phyloP scores from a whole-genome alignment of 2,797 vertebrate species.

The Iguana delicatissima region DNA sequence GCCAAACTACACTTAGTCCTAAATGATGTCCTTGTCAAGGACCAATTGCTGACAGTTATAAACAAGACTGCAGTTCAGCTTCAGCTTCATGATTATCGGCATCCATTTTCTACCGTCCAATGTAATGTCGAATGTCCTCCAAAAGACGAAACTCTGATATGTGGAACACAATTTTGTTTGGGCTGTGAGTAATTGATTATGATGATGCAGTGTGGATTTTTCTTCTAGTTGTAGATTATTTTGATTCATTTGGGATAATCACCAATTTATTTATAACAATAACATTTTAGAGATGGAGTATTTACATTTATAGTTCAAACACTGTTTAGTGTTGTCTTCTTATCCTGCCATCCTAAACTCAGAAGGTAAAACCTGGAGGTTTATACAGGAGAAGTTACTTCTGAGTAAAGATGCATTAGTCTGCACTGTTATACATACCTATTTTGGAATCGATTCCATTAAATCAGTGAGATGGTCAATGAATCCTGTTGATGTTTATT shows the following conservation, averaged over 20 bases:
- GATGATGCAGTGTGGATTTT: fast-evolving
- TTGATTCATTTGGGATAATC: neutral
- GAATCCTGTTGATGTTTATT: neutral
- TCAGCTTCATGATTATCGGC: conserved; percentile 69
- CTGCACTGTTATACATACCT: neutral
- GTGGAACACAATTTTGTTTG: conserved; percentile 74
- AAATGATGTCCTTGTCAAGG: conserved; percentile 12
- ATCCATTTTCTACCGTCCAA: conserved; percentile 34
- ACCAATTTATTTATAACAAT: neutral
- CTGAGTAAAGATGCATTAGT: neutral
- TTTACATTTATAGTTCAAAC: neutral
- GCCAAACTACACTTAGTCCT: conserved; percentile 69
- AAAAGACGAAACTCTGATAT: conserved; percentile 12
- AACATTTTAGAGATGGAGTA: neutral
- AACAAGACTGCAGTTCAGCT: conserved; percentile 77
- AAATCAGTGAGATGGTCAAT: neutral
- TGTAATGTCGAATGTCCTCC: conserved; percentile 71
- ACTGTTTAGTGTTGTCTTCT: neutral
- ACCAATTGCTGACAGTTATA: neutral
- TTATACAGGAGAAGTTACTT: neutral
- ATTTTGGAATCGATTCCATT: neutral
- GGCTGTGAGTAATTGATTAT: conserved; percentile 76
- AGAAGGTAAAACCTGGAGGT: neutral
- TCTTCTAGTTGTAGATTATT: neutral
- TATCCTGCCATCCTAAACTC: neutral